Evolutionary conservation across 2,113 vertebrate genomes (phyloP).

Genomic region (Chelonoidis abingdonii): DNA sequence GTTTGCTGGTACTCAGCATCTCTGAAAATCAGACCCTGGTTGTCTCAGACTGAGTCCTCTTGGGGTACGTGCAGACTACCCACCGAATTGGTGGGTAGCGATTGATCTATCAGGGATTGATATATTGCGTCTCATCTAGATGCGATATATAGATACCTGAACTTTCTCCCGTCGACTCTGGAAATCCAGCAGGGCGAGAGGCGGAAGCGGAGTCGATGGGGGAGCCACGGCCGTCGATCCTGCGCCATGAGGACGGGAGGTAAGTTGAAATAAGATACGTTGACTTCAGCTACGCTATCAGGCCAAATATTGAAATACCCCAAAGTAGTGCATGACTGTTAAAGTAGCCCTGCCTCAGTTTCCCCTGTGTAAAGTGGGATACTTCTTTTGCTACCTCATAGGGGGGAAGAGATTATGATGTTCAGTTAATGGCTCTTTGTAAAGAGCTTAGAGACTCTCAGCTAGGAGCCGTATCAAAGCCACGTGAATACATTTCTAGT

Average conservation of each 20-base stretch:
- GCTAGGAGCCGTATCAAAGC: neutral
- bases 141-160: no score
- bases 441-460: neutral
- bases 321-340: neutral
- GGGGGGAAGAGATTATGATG: neutral
- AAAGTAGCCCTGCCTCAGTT: neutral
- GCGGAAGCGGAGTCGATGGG: no score
- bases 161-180: no score
- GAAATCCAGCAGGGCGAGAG: no score
- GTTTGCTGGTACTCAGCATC: neutral
- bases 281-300: no score
- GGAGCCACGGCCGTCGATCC: no score
- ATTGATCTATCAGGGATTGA: no score
- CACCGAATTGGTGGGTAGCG: no score
- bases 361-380: neutral
- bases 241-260: no score
- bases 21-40: neutral
- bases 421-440: neutral
- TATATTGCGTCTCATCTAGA: no score
- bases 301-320: neutral
- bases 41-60: neutral
- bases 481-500: rapidly evolving
- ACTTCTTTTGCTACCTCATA: neutral
- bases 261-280: no score
- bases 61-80: no score